These are phyloP conservation scores for Diadumene lineata DNA, from an alignment of 92 coral and sea anemone species.

Conservation along the genomic window DNA sequence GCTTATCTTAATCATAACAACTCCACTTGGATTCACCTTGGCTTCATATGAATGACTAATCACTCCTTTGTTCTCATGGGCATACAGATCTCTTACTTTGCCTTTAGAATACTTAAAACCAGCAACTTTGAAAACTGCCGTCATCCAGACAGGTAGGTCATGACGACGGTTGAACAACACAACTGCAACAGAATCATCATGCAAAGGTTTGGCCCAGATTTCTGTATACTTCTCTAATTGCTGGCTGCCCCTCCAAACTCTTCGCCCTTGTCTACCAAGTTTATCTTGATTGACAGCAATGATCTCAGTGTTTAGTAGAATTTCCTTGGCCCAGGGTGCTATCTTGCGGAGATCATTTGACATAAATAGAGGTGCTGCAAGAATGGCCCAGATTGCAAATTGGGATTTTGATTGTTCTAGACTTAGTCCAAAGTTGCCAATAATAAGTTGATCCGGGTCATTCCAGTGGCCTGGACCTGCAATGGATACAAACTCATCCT, in stretches of 20 bases:
- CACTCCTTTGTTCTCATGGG: constrained; percentile 53
- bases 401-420: constrained; percentile 90
- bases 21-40: constrained; percentile 71
- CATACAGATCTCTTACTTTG: constrained; percentile 53
- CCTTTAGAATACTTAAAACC: constrained; percentile 39
- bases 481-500: constrained; percentile 66
- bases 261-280: constrained; percentile 67
- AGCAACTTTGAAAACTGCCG: constrained; percentile 35
- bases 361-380: constrained; percentile 95
- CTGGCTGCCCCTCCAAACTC: constrained; percentile 36
- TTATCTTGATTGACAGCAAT: constrained; percentile 91
- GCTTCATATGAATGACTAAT: constrained; percentile 38
- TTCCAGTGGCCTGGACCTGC: constrained; percentile 99
- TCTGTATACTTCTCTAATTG: constrained; percentile 23
- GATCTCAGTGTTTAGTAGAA: constrained; percentile 87
- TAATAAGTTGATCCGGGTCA: constrained; percentile 94
- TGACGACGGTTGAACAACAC: constrained; percentile 59
- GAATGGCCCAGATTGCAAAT: constrained; percentile 93
- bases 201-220: constrained; percentile 57
- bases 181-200: constrained; percentile 55
- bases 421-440: constrained; percentile 91
- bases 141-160: constrained; percentile 54
- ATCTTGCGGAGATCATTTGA: constrained; percentile 89
- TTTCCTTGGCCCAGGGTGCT: constrained; percentile 73
- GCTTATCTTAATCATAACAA: constrained; percentile 53